Percentiles rank a stretch among this genome's conserved stretches.
Conservation (phyloP, 2,888 invertebrate genomes). For the Eugnorisma glareosa region DNA sequence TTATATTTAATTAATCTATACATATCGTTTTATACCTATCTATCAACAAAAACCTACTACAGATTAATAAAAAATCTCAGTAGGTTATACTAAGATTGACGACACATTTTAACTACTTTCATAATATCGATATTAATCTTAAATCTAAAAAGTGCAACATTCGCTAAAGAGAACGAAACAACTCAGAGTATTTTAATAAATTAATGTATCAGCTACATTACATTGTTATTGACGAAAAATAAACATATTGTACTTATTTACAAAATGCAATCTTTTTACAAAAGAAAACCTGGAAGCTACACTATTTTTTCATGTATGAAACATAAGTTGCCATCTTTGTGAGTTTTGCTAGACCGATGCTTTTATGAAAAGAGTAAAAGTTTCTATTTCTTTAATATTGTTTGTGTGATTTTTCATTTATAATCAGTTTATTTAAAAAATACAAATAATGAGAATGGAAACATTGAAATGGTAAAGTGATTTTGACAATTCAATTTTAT, state of each 20-base stretch:
- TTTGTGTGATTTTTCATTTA: constrained; percentile 38
- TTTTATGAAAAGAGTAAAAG: constrained; percentile 55
- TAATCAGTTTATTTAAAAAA: constrained; percentile 54
- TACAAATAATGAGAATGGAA: constrained; percentile 59
- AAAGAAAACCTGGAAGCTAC: constrained; percentile 73
- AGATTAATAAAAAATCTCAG: constrained; percentile 83
- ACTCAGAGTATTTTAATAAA: constrained; percentile 89
- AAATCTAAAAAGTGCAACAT: constrained; percentile 89
- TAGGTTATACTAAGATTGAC: constrained; percentile 86
- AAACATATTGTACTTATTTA: constrained; percentile 87
- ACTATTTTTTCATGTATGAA: constrained; percentile 66
- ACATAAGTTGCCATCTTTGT: constrained; percentile 59
- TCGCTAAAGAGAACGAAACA: constrained; percentile 87
- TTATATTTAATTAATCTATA: constrained; percentile 84
- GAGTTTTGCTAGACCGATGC: constrained; percentile 58
- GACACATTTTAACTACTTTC: constrained; percentile 87
- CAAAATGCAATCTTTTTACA: constrained; percentile 88
- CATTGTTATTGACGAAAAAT: constrained; percentile 78
- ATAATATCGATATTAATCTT: constrained; percentile 86
- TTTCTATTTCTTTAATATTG: constrained; percentile 53
- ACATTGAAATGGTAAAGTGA: constrained; percentile 64
- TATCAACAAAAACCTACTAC: constrained; percentile 88
- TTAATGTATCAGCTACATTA: constrained; percentile 85
- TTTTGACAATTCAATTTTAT: constrained; percentile 73
- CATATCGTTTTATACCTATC: constrained; percentile 88